Evolutionary conservation across 2,797 vertebrate species (phyloP), one percentile per base, ranked within the genome.

Genomic region (Pitangus sulphuratus): DNA sequence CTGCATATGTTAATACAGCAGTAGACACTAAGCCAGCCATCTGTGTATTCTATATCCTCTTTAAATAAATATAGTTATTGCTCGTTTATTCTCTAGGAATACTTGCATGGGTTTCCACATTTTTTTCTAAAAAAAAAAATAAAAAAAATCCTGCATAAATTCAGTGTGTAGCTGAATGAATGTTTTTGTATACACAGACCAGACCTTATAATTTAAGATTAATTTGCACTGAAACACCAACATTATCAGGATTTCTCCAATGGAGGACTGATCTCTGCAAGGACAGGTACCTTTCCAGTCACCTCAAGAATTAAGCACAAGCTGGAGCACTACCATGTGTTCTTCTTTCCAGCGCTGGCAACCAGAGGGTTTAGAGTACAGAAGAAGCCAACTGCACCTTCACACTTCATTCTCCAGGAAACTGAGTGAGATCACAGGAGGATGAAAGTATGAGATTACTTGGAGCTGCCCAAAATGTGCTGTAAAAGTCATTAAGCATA

Each of bases 361-460:
- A 71, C 56, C 82, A 40, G 84, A 85, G 69, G 57, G 65, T 68
- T 84, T 69, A 76, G 39, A 28, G 3, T 4, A 61, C 14, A 57
- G 78, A 40, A 78, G 58, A 65, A 70, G 51, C 44, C 74, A 91
- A 84, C 35, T 69, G 78, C 65, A 90, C 82, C 87, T 85, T 81
- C 84, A 93, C 84, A 89, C 61, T 83, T 93, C 75, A 66, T 70
- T 80, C 84, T 91, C 75, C 87, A 83, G 60, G 69, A 96, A 89
- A 70, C 71, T 2, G 16, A 92, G 42, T 17, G 78, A 94, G 89
- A 85, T 75, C 79, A 87, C 65, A 75, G 76, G 35, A 87, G 75
- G 93, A 81, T 85, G 87, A 78, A 89, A 91, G 61, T 35, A 75
- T 21, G 57, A 93, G 65, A 91, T 86, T 68, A 54, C 85, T 50